Conservation (phyloP, 1,140 invertebrate species). For the Tenebrio molitor region DNA sequence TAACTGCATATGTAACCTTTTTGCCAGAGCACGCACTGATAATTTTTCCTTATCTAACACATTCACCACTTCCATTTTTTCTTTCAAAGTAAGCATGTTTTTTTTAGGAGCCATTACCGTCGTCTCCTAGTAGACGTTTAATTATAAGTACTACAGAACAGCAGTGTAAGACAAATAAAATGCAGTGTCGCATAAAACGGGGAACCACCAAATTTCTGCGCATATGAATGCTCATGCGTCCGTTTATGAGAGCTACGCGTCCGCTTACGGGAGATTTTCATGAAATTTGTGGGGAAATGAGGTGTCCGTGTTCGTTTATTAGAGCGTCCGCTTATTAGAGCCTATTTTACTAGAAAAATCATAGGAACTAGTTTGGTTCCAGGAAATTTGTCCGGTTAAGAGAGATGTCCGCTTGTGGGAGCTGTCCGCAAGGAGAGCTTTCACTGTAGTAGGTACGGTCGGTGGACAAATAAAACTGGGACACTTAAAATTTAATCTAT, state of each 20-base stretch:
- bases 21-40: slow-evolving; percentile 36
- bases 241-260: slow-evolving; percentile 2
- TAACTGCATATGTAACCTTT: slow-evolving; percentile 9
- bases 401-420: slow-evolving; percentile 34
- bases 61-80: slow-evolving; percentile 53
- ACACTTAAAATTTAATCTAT: too few species aligned
- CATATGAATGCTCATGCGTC: not conserved
- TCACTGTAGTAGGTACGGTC: too few species aligned
- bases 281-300: too few species aligned
- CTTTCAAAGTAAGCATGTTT: slow-evolving; percentile 46
- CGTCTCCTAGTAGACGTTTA: not conserved
- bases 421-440: slow-evolving; percentile 12
- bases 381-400: slow-evolving; percentile 9
- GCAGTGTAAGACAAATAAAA: not conserved
- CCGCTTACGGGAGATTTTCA: not conserved
- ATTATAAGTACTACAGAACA: not conserved
- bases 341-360: not conserved
- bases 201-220: not conserved
- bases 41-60: slow-evolving; percentile 49
- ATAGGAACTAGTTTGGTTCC: not conserved
- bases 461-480: too few species aligned
- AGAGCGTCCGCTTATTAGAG: too few species aligned
- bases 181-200: not conserved
- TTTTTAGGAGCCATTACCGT: slow-evolving; percentile 33
- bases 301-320: too few species aligned